Conservation (phyloP, 2,888 invertebrate genomes). For the Petrophora chlorosata region DNA sequence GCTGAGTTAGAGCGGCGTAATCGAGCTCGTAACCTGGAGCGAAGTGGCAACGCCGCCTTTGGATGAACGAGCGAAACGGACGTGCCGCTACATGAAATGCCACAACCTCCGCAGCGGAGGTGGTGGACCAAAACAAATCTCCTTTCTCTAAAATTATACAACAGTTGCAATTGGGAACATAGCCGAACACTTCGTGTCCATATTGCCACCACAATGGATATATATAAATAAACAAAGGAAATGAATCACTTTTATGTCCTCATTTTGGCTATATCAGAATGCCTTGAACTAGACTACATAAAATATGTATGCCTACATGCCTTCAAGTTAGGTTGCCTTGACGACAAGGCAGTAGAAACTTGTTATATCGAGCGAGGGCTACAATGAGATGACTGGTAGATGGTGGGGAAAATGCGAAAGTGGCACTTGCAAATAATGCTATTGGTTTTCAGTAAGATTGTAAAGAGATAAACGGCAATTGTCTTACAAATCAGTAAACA, state of each 20-base stretch:
- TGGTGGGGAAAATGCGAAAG: constrained; percentile 19
- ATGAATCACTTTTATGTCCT: background rate
- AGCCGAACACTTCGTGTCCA: constrained; percentile 46
- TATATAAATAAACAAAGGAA: constrained; percentile 8
- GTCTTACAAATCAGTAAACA: no score
- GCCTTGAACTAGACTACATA: constrained; percentile 11
- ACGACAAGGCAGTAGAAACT: constrained; percentile 37
- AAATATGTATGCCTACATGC: constrained; percentile 5
- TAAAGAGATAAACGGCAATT: background rate
- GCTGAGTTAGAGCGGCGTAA: constrained; percentile 53
- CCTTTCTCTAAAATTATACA: constrained; percentile 83
- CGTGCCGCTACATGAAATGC: constrained; percentile 74
- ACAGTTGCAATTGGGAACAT: constrained; percentile 64
- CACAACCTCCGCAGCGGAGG: constrained; percentile 69
- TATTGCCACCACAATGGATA: constrained; percentile 54
- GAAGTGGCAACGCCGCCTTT: constrained; percentile 75
- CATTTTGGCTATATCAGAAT: constrained; percentile 8
- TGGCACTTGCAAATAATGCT: constrained; percentile 9
- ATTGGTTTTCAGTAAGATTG: constrained; percentile 2
- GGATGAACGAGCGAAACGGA: constrained; percentile 72
- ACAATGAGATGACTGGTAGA: constrained; percentile 25
- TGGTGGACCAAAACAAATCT: constrained; percentile 82
- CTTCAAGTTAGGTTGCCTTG: constrained; percentile 34
- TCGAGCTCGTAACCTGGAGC: constrained; percentile 58
- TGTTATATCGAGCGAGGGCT: constrained; percentile 33